A percentile compares a stretch with the other conserved stretches of the same genome.
These are phyloP conservation scores for Eupelmus urozonus DNA, from an alignment of 2,888 invertebrate species.

Conservation along the genomic window DNA sequence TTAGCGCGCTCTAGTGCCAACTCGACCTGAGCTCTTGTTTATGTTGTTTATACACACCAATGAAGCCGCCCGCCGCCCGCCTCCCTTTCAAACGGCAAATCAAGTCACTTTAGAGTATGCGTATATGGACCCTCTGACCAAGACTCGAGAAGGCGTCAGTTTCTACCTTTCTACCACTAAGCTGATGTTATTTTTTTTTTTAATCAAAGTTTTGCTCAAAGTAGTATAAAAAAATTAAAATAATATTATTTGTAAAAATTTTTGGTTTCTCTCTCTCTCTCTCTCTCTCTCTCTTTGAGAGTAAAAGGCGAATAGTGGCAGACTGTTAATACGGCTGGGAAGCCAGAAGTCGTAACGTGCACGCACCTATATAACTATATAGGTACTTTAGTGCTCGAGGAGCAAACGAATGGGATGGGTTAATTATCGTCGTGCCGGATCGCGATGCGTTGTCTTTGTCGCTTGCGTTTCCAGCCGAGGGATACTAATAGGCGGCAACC, in stretches of 20 bases:
- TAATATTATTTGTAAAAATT: no score
- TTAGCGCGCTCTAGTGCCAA: constrained; percentile 74
- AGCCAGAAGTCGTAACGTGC: no score
- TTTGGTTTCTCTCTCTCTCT: no score
- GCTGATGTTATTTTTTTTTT: no score
- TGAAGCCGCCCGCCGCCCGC: background rate
- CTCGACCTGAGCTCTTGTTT: constrained; percentile 74
- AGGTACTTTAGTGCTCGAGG: constrained; percentile 61
- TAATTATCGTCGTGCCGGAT: constrained; percentile 71
- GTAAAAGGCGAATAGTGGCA: no score
- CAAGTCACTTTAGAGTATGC: constrained; percentile 5
- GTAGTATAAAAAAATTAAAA: no score
- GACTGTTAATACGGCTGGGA: no score
- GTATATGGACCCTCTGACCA: constrained; percentile 1
- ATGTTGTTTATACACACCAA: constrained; percentile 69
- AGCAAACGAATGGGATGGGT: constrained; percentile 68
- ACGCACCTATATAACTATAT: background rate
- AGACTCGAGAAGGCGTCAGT: background rate
- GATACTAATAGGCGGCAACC: constrained; percentile 58
- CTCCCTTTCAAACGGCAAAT: background rate
- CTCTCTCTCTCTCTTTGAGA: no score
- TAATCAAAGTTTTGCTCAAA: no score
- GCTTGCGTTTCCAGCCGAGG: constrained; percentile 55
- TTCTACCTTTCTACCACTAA: no score
- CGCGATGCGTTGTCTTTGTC: constrained; percentile 60